Conservation (phyloP, 2,113 vertebrate species). For the Alosa alosa region DNA sequence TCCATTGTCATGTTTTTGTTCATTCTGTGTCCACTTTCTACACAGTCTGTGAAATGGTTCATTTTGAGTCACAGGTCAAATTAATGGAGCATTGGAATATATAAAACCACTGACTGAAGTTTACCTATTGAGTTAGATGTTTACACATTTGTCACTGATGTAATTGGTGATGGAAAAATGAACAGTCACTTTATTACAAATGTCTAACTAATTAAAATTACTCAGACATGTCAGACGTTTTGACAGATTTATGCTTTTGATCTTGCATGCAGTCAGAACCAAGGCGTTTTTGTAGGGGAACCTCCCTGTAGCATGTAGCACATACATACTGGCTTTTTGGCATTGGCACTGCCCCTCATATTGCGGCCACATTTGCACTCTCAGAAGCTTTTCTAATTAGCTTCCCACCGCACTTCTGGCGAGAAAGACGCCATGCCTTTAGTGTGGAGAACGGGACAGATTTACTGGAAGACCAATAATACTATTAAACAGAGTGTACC, state of each 20-base stretch:
- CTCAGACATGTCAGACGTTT: not conserved
- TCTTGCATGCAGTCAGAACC: not conserved
- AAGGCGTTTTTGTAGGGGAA: not conserved
- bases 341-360: not conserved
- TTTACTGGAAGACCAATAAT: slow-evolving; percentile 70
- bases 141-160: not conserved
- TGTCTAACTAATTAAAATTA: not conserved
- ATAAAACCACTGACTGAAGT: not conserved
- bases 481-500: slow-evolving; percentile 65
- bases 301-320: not conserved
- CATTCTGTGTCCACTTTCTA: not conserved
- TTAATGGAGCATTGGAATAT: not conserved
- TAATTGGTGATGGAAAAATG: not conserved
- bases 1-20: not conserved
- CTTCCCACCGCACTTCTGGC: slow-evolving; percentile 57
- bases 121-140: too few relatives aligned
- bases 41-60: too few relatives aligned
- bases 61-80: too few relatives aligned
- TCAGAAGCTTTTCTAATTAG: slow-evolving; percentile 60
- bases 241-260: not conserved
- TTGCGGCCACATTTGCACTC: slow-evolving; percentile 24
- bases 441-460: slow-evolving; percentile 50
- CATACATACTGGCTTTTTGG: not conserved
- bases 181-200: not conserved
- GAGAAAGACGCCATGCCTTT: slow-evolving; percentile 43